Evolutionary conservation across 2,113 vertebrate species (phyloP).

Genomic region (Naja naja): DNA sequence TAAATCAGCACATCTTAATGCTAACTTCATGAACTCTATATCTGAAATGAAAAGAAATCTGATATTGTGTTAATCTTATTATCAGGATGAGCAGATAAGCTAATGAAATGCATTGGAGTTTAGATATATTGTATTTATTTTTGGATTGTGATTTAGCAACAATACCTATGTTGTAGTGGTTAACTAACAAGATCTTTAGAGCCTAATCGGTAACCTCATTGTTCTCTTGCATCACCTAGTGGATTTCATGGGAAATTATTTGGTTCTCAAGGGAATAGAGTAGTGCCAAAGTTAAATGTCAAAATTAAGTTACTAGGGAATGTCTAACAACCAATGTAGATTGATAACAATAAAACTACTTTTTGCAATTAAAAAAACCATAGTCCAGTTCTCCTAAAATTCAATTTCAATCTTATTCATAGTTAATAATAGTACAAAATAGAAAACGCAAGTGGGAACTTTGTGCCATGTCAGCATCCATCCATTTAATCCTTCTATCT

Average conservation of each 20-base stretch:
- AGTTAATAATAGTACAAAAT: neutral
- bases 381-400: neutral
- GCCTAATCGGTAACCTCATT: neutral
- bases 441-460: neutral
- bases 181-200: neutral
- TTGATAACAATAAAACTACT: neutral
- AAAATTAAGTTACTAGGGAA: neutral
- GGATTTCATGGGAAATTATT: constrained; percentile 9
- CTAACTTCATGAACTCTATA: neutral
- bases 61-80: neutral
- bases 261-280: constrained; percentile 13
- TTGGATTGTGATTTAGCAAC: neutral
- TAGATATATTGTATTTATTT: neutral
- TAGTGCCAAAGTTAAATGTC: neutral
- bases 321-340: neutral
- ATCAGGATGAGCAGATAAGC: neutral
- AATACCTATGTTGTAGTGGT: neutral
- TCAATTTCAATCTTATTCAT: neutral
- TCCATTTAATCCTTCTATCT: neutral
- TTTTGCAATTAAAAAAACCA: neutral
- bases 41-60: neutral
- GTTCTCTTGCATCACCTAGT: constrained; percentile 38
- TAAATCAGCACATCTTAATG: neutral
- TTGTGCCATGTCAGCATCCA: neutral
- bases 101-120: neutral